phyloP scores from a whole-genome alignment of 2,797 vertebrate species.

The Esox masquinongy region DNA sequence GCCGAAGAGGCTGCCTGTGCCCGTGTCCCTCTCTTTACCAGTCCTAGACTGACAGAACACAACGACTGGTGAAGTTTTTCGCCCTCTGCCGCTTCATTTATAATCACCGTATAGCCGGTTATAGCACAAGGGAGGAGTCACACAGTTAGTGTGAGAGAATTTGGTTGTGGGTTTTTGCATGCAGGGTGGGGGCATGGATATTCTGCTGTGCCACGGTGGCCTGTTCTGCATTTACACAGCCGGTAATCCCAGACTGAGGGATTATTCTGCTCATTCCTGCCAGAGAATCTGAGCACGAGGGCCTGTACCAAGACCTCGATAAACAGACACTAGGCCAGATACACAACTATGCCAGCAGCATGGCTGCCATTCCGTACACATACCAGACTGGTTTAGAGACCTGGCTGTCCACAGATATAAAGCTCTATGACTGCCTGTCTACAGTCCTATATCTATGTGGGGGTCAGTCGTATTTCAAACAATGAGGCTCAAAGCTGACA shows the following conservation, averaged over 20 bases:
- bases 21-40: not conserved
- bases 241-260: conserved; percentile 77
- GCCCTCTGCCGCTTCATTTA: not conserved
- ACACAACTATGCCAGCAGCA: conserved; percentile 27
- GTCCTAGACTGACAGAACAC: not conserved
- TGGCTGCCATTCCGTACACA: not conserved
- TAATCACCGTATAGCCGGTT: not conserved
- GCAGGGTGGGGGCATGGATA: conserved; percentile 32
- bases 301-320: conserved; percentile 19
- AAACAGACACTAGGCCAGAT: not conserved
- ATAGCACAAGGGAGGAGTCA: not conserved
- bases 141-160: not conserved
- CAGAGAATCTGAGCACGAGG: conserved; percentile 68
- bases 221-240: conserved; percentile 69
- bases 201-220: conserved; percentile 57
- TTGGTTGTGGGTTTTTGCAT: not conserved
- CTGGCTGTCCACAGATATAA: not conserved
- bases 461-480: not conserved
- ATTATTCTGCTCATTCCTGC: conserved; percentile 74
- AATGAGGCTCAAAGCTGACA: not conserved
- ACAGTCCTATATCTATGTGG: not conserved
- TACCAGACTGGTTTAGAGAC: not conserved
- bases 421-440: too few species aligned
- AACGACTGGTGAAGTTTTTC: too few species aligned
- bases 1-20: conserved; percentile 4